Base-by-base conservation (phyloP, 2,888 invertebrate species). In the Spialia ferax region DNA sequence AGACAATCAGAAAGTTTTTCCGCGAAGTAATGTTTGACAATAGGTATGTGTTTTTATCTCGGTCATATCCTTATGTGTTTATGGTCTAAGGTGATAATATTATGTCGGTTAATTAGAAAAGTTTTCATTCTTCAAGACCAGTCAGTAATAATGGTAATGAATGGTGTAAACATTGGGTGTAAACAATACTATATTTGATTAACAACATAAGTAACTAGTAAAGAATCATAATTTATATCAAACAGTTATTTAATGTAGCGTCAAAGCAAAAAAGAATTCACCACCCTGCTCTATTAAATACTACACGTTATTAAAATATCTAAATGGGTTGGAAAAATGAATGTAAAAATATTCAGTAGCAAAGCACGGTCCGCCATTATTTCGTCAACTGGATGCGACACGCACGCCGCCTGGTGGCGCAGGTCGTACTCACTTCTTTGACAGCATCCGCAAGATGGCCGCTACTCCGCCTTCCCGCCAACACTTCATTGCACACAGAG, bases 321-420 rank as follows among this genome's bases (percentile, higher is more conserved):
- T 15, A 59, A 35, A 65, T 18, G 50, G 50, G 52, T 50, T 59
- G 55, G 45, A 69, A 61, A 62, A 67, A 61, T 68, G 32, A 75
- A 92, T 93, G 91, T 84, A 88, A 93, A 92, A 89, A 90, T 93
- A 93, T 93, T 91, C 91, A 89, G 86, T 86, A 78, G 77, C 75
- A 74, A 75, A 76, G 79, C 80, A 70, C 66, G 79, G 81, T 76
- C 79, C 83, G 89, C 88, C 90, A 88, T 87, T 64, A 85, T 80
- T 77, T 76, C 78, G 79, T 45, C 59, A 45, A 32, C 74, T 73
- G 77, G 75, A 78, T 73, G 74, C 86, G 87, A 85, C 89, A 87
- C 86, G 89, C 86, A 86, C 92, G 92, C 93, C 93, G 84, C 86
- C 91, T 89, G 75, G 88, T 84, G 92, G 89, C 75, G 45, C 18